Evolutionary conservation across 2,113 vertebrate species (phyloP).

Genomic region (Solenodon paradoxus): DNA sequence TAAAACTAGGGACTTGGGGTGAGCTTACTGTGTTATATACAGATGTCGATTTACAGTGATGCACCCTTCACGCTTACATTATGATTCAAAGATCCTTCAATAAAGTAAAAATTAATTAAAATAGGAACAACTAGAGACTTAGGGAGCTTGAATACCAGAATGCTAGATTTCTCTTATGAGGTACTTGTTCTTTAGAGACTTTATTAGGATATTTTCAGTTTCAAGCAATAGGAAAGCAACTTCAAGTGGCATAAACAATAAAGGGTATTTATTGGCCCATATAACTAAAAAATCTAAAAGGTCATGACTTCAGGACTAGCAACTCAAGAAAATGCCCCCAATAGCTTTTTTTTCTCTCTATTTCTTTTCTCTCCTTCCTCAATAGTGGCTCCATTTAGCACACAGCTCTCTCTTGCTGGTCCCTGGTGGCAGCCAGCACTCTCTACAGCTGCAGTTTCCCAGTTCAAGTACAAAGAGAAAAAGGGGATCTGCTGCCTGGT

Average conservation of each 20-base stretch:
- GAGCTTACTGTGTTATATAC: too few species aligned
- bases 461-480: not conserved
- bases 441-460: not conserved
- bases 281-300: conserved; percentile 2
- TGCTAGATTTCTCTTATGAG: not conserved
- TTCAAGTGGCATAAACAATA: not conserved
- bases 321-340: not conserved
- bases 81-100: too few species aligned
- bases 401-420: not conserved
- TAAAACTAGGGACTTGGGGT: conserved; percentile 15
- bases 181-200: not conserved
- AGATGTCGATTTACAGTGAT: too few species aligned
- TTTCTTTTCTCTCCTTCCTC: conserved; percentile 1
- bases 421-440: not conserved
- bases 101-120: too few species aligned
- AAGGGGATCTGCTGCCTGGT: not conserved
- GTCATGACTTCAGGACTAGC: not conserved
- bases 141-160: not conserved
- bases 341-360: not conserved
- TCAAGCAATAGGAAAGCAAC: conserved; percentile 34
- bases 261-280: not conserved
- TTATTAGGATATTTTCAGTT: conserved; percentile 14
- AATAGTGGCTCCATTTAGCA: not conserved
- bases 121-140: too few species aligned
- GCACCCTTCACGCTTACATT: too few species aligned